Evolutionary conservation across 2,888 invertebrate species (phyloP).

Genomic region (Teleogryllus oceanicus): DNA sequence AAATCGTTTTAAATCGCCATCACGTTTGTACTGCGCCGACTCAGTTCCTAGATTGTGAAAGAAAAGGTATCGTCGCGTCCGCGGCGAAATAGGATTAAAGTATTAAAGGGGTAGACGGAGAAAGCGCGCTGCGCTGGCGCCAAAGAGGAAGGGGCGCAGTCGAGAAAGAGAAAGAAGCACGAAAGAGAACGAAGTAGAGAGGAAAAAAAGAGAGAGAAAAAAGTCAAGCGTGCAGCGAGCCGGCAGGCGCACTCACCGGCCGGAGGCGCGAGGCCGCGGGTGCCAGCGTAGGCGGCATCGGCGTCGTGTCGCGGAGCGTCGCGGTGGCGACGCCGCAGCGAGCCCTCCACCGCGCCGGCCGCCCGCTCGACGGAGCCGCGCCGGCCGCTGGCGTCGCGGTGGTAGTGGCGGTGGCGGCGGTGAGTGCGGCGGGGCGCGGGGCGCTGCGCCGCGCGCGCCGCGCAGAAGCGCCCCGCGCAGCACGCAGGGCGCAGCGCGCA

Average conservation of each 20-base stretch:
- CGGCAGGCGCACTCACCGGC: slow-evolving; percentile 6
- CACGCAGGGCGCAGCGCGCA: neutral
- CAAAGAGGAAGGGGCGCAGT: neutral
- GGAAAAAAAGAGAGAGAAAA: neutral
- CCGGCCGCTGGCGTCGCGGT: neutral
- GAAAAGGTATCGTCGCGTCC: too few relatives aligned
- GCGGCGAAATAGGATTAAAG: neutral
- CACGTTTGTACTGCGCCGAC: too few relatives aligned
- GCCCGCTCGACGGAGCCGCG: neutral
- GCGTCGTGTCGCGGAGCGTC: neutral
- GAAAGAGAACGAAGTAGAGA: neutral
- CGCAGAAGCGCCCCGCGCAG: neutral
- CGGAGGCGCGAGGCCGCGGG: neutral
- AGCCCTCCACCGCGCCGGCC: neutral
- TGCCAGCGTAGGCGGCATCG: neutral
- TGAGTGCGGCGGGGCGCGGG: neutral
- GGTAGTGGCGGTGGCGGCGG: neutral
- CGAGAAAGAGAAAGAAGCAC: neutral
- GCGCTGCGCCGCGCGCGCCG: neutral
- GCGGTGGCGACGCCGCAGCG: neutral
- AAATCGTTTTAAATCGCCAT: too few relatives aligned
- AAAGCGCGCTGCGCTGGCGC: neutral
- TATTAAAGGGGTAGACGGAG: neutral
- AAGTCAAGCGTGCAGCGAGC: neutral
- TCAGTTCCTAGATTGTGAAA: too few relatives aligned